Conservation (phyloP, 2,888 invertebrate species). For the Hermaeophaga mercurialis region DNA sequence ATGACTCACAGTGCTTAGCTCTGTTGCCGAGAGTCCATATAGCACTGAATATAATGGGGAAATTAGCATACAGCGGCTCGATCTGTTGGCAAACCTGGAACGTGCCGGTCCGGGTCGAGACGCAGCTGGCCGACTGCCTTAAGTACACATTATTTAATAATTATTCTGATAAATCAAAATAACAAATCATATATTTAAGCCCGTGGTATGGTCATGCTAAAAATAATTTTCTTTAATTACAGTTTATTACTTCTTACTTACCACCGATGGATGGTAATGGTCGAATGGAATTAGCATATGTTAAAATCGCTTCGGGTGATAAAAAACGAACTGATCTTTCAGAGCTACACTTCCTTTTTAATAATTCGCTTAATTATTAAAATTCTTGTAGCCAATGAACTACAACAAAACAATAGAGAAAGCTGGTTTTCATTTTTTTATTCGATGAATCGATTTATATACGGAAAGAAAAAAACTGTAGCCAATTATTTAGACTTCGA, state of each 20-base stretch:
- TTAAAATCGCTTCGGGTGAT: slow-evolving; percentile 21
- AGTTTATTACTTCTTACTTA: slow-evolving; percentile 53
- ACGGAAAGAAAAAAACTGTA: too few species aligned
- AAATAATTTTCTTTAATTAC: slow-evolving; percentile 58
- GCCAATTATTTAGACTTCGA: too few species aligned
- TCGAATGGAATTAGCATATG: slow-evolving; percentile 24
- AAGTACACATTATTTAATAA: slow-evolving; percentile 59
- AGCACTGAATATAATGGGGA: slow-evolving; percentile 59
- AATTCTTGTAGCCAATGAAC: not conserved
- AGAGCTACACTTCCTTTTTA: slow-evolving; percentile 1
- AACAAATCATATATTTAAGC: slow-evolving; percentile 58
- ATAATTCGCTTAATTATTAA: not conserved
- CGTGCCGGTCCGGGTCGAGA: slow-evolving; percentile 15
- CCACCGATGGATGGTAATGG: slow-evolving; percentile 39
- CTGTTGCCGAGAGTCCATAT: slow-evolving; percentile 50
- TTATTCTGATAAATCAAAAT: slow-evolving; percentile 61
- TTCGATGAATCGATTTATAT: too few species aligned
- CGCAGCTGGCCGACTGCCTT: slow-evolving; percentile 46
- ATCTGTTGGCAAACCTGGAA: slow-evolving; percentile 27
- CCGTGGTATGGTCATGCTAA: slow-evolving; percentile 54
- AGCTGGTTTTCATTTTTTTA: not conserved
- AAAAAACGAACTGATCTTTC: slow-evolving; percentile 2
- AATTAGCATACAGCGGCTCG: slow-evolving; percentile 56
- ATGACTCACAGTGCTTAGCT: too few species aligned
- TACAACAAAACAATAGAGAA: not conserved